Base-by-base conservation (phyloP, 1,140 invertebrate genomes). In the Drosophila busckii region DNA sequence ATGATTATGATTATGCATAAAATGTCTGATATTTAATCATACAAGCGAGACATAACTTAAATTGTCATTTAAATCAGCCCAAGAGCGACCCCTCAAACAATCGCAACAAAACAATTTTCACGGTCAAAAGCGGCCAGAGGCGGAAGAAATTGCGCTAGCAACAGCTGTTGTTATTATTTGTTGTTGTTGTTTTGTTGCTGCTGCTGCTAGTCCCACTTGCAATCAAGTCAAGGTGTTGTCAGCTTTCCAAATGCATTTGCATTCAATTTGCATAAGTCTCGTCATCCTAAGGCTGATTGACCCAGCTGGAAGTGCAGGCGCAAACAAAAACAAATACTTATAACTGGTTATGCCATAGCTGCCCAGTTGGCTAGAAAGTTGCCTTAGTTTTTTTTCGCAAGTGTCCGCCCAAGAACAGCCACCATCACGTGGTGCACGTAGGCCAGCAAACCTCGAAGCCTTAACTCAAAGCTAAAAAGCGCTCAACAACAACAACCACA, bases 221-320 rank as follows among this genome's bases (percentile, higher is more conserved):
- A 45, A 60, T 58, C 73, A 67, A 73, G 48, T 48, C 63, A 64
- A 71, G 73, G 63, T 80, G 73, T 42, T 50, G 53, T 19, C 60
- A 45, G 73, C 73, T 78, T 80, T 78, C 73, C 68, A 73, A 70
- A 63, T 66, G 65, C 70, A 71, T 80, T 58, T 71, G 71, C 48
- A 54, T 76, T 62, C 8, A 32, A 70, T 76, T 76, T 78, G 73
- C 73, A 78, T 78, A 70, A 63, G 62, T n/a, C n/a, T n/a, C 32
- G 22, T 6, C 38, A 26, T 25, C 42, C 9, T 3, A 37, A 10
- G 48, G 48, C 61, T 70, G 67, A 71, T 67, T 73, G 70, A 73
- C 60, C 41, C 25, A n/a, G 70, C 45, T 60, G 55, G 54, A 46
- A 59, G 49, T 58, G 56, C 56, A 53, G 29, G 20, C n/a, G 16